phyloP scores from a whole-genome alignment of 2,113 vertebrate genomes.

The Leucoraja erinaceus region DNA sequence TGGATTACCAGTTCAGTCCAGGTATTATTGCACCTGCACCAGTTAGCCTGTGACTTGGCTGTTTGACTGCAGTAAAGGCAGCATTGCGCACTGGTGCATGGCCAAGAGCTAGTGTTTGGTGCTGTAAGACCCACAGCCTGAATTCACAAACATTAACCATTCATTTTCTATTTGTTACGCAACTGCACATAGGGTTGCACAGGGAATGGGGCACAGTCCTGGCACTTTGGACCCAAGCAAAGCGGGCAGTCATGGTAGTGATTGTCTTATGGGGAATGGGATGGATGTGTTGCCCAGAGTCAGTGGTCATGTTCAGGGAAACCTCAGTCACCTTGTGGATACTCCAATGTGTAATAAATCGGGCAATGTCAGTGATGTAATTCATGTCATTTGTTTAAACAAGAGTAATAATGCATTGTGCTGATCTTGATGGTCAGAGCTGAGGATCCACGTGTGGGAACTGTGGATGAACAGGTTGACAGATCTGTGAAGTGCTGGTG shows the following conservation, averaged over 20 bases:
- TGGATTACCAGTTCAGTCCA: too few relatives aligned
- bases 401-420: not conserved
- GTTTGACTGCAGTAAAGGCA: not conserved
- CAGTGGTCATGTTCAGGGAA: not conserved
- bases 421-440: not conserved
- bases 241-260: not conserved
- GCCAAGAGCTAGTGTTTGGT: not conserved
- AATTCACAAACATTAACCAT: not conserved
- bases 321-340: not conserved
- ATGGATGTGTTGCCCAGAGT: not conserved
- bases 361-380: not conserved
- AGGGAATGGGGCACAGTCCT: not conserved
- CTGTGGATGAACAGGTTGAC: not conserved
- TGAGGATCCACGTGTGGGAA: not conserved
- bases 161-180: not conserved
- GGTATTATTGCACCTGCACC: too few relatives aligned
- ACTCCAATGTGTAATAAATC: not conserved
- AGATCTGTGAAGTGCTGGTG: too few relatives aligned
- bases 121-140: not conserved
- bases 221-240: not conserved
- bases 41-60: not conserved
- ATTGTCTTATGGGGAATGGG: not conserved
- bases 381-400: too few relatives aligned
- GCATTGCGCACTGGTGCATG: not conserved
- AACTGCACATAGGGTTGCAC: not conserved